Evolutionary conservation across 2,797 vertebrate genomes (phyloP).

Genomic region (Scolopax bukidnonensis): DNA sequence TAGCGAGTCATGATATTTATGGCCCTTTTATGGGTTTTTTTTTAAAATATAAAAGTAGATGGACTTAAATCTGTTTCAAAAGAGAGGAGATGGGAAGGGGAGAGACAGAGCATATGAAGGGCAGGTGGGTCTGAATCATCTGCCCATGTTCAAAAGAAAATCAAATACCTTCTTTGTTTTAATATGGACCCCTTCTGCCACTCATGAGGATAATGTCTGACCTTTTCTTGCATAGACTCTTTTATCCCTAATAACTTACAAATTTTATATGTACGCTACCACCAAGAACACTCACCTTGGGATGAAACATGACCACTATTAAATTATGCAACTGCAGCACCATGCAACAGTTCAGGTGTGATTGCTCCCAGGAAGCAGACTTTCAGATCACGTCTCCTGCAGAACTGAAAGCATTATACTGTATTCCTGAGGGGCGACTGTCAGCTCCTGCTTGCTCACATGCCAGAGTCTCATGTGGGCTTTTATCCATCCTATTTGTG

Average conservation of each 20-base stretch:
- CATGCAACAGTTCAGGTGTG: slow-evolving; percentile 40
- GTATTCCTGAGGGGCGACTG: slow-evolving; percentile 57
- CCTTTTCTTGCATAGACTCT: slow-evolving; percentile 33
- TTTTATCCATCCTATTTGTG: slow-evolving; percentile 65
- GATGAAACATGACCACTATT: slow-evolving; percentile 37
- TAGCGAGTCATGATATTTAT: slow-evolving; percentile 75
- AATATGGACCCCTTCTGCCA: slow-evolving; percentile 32
- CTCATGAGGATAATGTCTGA: slow-evolving; percentile 29
- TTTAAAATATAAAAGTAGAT: slow-evolving; percentile 76
- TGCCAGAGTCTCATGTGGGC: slow-evolving; percentile 57
- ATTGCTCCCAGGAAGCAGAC: slow-evolving; percentile 53
- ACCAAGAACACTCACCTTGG: slow-evolving; percentile 35
- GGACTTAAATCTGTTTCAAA: slow-evolving; percentile 70
- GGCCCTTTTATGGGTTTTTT: slow-evolving; percentile 71
- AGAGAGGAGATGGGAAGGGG: slow-evolving; percentile 51
- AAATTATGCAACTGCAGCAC: slow-evolving; percentile 57
- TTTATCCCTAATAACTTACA: slow-evolving; percentile 60
- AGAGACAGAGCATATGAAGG: slow-evolving; percentile 47
- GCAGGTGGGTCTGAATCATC: slow-evolving; percentile 58
- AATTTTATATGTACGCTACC: slow-evolving; percentile 14
- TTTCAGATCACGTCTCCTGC: slow-evolving; percentile 60
- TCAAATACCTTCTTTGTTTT: slow-evolving; percentile 65
- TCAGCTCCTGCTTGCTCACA: slow-evolving; percentile 65
- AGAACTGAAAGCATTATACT: slow-evolving; percentile 52
- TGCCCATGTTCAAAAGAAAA: slow-evolving; percentile 46